These are phyloP conservation scores for Coenonympha arcania DNA, from an alignment of 2,888 invertebrate genomes.

Conservation along the genomic window DNA sequence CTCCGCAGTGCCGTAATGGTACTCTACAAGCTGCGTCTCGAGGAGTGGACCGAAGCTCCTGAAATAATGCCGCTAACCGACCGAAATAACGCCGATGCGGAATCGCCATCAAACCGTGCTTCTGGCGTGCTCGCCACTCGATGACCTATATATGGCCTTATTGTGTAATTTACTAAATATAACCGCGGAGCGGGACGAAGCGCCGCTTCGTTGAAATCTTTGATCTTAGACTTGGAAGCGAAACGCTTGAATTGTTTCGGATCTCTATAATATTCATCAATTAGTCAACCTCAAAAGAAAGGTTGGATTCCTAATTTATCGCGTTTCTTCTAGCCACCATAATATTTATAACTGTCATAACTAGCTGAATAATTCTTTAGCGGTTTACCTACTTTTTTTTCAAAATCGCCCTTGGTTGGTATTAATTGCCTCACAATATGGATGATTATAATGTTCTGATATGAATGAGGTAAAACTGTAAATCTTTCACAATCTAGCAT, in stretches of 20 bases:
- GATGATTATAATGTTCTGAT: too few relatives aligned
- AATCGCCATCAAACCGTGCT: conserved; percentile 28
- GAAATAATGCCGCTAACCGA: conserved; percentile 50
- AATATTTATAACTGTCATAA: too few relatives aligned
- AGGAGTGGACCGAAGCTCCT: conserved; percentile 56
- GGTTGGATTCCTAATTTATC: too few relatives aligned
- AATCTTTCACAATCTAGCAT: too few relatives aligned
- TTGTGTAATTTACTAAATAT: conserved; percentile 10
- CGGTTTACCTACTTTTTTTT: too few relatives aligned
- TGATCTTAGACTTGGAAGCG: background rate
- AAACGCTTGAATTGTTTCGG: background rate
- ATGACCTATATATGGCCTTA: conserved; percentile 25
- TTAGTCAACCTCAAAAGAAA: background rate
- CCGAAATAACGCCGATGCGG: conserved; percentile 25
- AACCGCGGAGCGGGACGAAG: background rate
- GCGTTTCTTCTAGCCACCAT: too few relatives aligned
- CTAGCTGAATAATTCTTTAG: too few relatives aligned
- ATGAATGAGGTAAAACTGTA: too few relatives aligned
- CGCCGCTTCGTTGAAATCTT: background rate
- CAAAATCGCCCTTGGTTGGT: too few relatives aligned
- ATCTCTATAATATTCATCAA: background rate
- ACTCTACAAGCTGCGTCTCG: too few relatives aligned
- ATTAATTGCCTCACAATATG: too few relatives aligned
- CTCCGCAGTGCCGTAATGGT: conserved; percentile 62
- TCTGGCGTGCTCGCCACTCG: conserved; percentile 11